Base-by-base conservation (phyloP, 1,140 invertebrate species). In the Colletes gigas region DNA sequence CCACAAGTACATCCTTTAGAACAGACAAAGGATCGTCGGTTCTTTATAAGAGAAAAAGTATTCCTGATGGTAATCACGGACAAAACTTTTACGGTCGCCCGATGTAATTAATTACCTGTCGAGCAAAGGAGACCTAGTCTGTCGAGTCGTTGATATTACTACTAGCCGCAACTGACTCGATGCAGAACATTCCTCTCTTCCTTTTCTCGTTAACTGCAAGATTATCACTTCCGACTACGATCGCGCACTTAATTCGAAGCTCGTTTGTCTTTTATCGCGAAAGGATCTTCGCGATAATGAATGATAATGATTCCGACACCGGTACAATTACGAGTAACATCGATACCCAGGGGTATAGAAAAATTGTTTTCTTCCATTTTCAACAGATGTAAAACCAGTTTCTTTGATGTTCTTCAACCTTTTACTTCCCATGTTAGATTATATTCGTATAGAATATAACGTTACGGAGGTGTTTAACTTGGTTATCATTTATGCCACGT, bases 101-200 rank as follows among this genome's bases (percentile, higher is more conserved):
- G 12, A 17, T n/a, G 65, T 83, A 88, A 88, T 88, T 86, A 88
- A 88, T 88, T 84, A 80, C 79, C 78, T 62, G 83, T 84, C 57
- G 82, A 54, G 30, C 60, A 78, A 69, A 63, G 76, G 77, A 84
- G 44, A 17, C 15, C 78, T 10, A 19, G 54, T 52, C 80, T 21
- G 60, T 67, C 41, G 19, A 50, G 63, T 62, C 70, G 80, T 70
- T 74, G 80, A 82, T 82, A 78, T 69, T 78, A 75, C 83, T 67
- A 84, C 81, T 84, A 21, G n/a, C 47, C 75, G 57, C 69, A 44
- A 19, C 78, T 68, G 54, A 74, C 12, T 47, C 52, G 54, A 50
- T 19, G 41, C 62, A 41, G 52, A 15, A 39, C 7, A 10, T 81
- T 65, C 67, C 41, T 39, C 57, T 66, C 39, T 19, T 8, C 15